A percentile compares a stretch with the other conserved stretches of the same genome.
These are phyloP conservation scores for Gymnocephalus cernua DNA, from an alignment of 2,113 vertebrate genomes.

Conservation along the genomic window DNA sequence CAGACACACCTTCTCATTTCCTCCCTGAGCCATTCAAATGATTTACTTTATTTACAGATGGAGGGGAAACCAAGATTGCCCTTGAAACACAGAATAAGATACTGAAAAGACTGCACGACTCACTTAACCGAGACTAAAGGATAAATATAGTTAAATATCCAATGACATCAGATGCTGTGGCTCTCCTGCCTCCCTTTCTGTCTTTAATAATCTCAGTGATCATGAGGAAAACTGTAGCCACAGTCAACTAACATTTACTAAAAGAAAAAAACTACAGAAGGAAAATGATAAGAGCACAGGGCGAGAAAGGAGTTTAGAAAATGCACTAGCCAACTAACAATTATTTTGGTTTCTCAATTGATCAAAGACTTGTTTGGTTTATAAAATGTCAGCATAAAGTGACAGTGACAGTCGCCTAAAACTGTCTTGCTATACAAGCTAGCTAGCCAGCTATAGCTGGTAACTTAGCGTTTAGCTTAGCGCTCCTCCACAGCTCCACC, in stretches of 20 bases:
- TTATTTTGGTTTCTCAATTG: neutral
- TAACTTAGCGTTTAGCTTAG: too few species aligned
- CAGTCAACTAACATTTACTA: neutral
- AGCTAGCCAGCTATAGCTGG: too few species aligned
- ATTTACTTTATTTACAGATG: slow-evolving; percentile 25
- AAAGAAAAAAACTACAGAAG: neutral
- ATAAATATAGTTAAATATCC: neutral
- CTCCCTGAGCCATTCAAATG: slow-evolving; percentile 39
- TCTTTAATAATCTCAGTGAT: neutral
- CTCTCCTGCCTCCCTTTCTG: neutral
- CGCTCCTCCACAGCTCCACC: too few species aligned
- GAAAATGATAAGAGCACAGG: neutral
- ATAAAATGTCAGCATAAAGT: neutral
- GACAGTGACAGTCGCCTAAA: neutral
- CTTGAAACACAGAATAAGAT: neutral
- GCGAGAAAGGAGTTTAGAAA: neutral
- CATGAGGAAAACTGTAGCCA: neutral
- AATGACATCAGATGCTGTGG: neutral
- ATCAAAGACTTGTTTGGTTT: neutral
- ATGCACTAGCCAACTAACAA: neutral
- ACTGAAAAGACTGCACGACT: neutral
- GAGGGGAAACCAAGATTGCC: slow-evolving; percentile 26
- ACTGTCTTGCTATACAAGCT: too few species aligned
- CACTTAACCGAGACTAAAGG: neutral
- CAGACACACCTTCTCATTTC: slow-evolving; percentile 81